phyloP scores from a whole-genome alignment of 2,888 invertebrate species.

The Colostygia pectinataria region DNA sequence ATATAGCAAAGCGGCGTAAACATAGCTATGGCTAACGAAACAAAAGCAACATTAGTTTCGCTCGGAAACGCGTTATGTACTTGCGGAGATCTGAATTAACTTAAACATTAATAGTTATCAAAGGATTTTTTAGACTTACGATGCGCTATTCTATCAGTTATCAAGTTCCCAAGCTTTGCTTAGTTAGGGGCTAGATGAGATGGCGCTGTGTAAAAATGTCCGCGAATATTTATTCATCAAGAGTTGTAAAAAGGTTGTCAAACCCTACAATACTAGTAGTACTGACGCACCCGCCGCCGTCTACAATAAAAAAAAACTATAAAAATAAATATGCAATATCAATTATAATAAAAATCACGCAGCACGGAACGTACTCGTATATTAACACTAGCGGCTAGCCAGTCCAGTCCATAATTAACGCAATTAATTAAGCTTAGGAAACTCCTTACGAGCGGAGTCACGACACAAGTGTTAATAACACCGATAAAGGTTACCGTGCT shows the following conservation, averaged over 20 bases:
- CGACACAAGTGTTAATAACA: conserved; percentile 56
- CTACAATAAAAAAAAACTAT: conserved; percentile 1
- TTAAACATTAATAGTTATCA: too few species aligned
- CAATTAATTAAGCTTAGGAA: conserved; percentile 65
- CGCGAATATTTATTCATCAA: too few species aligned
- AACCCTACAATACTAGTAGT: neutral
- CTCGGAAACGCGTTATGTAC: too few species aligned
- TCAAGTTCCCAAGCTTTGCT: too few species aligned
- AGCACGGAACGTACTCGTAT: conserved; percentile 27
- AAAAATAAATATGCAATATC: conserved; percentile 36
- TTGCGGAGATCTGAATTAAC: too few species aligned
- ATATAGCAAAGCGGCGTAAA: too few species aligned
- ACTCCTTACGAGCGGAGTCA: conserved; percentile 57
- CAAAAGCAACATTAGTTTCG: too few species aligned
- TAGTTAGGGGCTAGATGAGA: too few species aligned
- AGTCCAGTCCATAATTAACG: conserved; percentile 56
- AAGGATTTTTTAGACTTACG: too few species aligned
- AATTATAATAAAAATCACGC: conserved; percentile 44
- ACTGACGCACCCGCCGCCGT: neutral
- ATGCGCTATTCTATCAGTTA: too few species aligned
- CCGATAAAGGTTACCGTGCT: conserved; percentile 50
- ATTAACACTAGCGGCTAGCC: conserved; percentile 30
- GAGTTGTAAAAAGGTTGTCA: neutral
- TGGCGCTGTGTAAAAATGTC: too few species aligned
- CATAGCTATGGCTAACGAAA: too few species aligned